A percentile compares a stretch with the other conserved stretches of the same genome.
These are phyloP conservation scores for Stylophora pistillata DNA, from an alignment of 64 coral and sea anemone genomes.

Conservation along the genomic window DNA sequence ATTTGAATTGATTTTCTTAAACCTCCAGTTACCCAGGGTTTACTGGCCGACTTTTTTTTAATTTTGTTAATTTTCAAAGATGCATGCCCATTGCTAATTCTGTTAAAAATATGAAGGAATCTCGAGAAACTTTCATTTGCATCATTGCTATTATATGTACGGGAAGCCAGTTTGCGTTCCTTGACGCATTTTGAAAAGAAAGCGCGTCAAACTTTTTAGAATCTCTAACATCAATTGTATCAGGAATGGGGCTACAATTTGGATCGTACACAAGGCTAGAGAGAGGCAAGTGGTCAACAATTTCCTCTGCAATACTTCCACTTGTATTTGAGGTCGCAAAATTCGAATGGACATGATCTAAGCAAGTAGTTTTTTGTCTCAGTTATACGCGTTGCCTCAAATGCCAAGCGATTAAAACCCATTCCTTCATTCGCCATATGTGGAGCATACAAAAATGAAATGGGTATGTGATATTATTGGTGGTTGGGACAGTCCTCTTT, in stretches of 20 bases:
- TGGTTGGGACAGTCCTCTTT: too few relatives aligned
- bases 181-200: background rate
- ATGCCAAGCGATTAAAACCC: too few relatives aligned
- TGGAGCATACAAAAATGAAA: too few relatives aligned
- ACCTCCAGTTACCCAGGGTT: constrained; percentile 44
- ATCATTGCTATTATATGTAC: background rate
- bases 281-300: constrained; percentile 19
- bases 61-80: background rate
- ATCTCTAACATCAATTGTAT: background rate
- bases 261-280: background rate
- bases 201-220: background rate
- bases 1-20: constrained; percentile 45
- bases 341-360: constrained; percentile 7
- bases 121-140: constrained; percentile 20
- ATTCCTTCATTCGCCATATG: too few relatives aligned
- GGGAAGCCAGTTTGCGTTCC: background rate
- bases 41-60: background rate
- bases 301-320: constrained; percentile 22
- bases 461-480: too few relatives aligned
- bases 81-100: constrained; percentile 18
- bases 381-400: too few relatives aligned
- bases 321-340: background rate
- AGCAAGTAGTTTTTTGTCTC: too few relatives aligned
- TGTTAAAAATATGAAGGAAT: constrained; percentile 5
- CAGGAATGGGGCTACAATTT: background rate